Evolutionary conservation across 2,113 vertebrate genomes (phyloP).

Genomic region (Chaetura pelagica): DNA sequence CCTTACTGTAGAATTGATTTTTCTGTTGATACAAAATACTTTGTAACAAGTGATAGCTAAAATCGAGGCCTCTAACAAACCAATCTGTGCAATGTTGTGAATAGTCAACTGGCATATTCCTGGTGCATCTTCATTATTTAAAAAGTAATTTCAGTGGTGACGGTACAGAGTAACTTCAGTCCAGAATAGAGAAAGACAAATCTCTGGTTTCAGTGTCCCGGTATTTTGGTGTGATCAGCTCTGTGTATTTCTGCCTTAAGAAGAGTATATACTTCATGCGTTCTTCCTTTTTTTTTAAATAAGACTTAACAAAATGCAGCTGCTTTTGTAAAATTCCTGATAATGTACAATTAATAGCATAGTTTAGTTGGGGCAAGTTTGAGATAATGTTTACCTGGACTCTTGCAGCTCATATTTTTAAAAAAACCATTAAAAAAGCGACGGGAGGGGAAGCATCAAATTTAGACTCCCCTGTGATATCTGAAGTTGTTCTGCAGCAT

Average conservation of each 20-base stretch:
- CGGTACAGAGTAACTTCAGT: background rate
- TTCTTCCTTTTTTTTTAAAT: background rate
- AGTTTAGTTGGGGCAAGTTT: background rate
- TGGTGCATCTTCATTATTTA: background rate
- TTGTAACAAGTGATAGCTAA: background rate
- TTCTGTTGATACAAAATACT: background rate
- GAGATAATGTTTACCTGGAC: background rate
- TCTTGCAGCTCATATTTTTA: background rate
- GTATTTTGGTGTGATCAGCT: background rate
- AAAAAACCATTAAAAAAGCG: background rate
- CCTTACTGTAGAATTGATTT: background rate
- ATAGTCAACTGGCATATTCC: background rate
- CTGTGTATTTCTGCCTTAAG: background rate
- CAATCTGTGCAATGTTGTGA: background rate
- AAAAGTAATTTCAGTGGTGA: background rate
- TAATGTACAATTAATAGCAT: background rate
- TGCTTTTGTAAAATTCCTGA: background rate
- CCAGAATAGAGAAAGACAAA: background rate
- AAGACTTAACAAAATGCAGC: background rate
- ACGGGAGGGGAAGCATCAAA: background rate
- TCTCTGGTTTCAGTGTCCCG: background rate
- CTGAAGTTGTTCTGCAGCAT: background rate
- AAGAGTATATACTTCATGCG: background rate
- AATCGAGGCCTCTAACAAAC: background rate
- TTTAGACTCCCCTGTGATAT: background rate